phyloP scores from a whole-genome alignment of 2,888 invertebrate species.

The Iphiclides podalirius region DNA sequence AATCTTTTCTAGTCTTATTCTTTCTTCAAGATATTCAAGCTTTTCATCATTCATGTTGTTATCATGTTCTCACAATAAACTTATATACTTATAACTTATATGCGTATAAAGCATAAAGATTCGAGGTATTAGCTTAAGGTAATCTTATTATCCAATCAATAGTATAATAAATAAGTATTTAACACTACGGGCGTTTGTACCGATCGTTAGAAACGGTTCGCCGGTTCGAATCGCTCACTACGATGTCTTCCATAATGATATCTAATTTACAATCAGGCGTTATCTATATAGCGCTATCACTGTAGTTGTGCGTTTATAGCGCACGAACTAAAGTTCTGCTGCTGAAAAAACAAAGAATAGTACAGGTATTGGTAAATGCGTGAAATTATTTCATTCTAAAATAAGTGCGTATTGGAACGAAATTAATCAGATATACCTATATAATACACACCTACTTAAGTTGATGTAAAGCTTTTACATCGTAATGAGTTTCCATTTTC shows the following conservation, averaged over 20 bases:
- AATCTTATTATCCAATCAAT: constrained; percentile 33
- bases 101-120: not conserved
- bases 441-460: not conserved
- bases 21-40: no score
- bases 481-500: not conserved
- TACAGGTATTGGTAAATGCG: not conserved
- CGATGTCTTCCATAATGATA: constrained; percentile 73
- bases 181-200: constrained; percentile 48
- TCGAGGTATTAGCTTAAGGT: constrained; percentile 7
- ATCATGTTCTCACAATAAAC: no score
- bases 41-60: no score
- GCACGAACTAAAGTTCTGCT: not conserved
- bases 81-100: no score
- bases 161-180: constrained; percentile 18
- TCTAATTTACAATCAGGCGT: constrained; percentile 52
- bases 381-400: not conserved
- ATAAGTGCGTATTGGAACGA: not conserved
- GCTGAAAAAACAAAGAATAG: no score
- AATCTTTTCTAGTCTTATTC: no score
- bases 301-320: constrained; percentile 54
- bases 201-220: constrained; percentile 25
- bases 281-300: constrained; percentile 49
- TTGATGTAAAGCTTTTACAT: not conserved
- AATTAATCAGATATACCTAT: not conserved
- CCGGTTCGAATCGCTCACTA: constrained; percentile 61